Percentiles rank a stretch among this genome's conserved stretches.
Evolutionary conservation across 2,888 invertebrate genomes (phyloP).

Genomic region (Platynereis dumerilii): DNA sequence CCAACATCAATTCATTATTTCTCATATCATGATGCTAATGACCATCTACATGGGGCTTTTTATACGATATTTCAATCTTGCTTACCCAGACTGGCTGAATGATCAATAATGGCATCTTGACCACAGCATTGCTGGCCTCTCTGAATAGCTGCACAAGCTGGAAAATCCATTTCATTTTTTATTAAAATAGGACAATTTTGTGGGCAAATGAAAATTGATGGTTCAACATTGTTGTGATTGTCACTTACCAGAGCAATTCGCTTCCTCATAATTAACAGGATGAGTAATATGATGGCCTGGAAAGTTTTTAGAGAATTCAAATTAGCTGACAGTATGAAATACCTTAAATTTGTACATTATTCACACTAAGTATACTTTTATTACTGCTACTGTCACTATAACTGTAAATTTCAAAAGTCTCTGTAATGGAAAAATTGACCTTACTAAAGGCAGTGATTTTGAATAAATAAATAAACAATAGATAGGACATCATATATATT

Average conservation of each 20-base stretch:
- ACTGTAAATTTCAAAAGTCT: too few relatives aligned
- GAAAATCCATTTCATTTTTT: slow-evolving; percentile 3
- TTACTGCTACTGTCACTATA: too few relatives aligned
- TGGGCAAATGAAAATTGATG: background rate
- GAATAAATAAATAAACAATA: too few relatives aligned
- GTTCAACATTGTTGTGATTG: background rate
- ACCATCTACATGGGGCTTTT: too few relatives aligned
- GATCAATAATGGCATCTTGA: slow-evolving; percentile 33
- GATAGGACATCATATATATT: too few relatives aligned
- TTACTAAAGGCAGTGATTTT: too few relatives aligned
- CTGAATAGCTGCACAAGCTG: slow-evolving; percentile 37
- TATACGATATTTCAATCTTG: too few relatives aligned
- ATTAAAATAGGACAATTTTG: background rate
- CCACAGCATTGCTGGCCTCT: slow-evolving; percentile 44
- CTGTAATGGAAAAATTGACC: too few relatives aligned
- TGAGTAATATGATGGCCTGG: slow-evolving; percentile 20
- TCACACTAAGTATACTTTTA: too few relatives aligned
- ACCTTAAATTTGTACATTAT: background rate
- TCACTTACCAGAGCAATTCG: slow-evolving; percentile 48
- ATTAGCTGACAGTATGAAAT: background rate
- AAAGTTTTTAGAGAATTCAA: background rate
- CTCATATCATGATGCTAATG: too few relatives aligned
- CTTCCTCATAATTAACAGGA: slow-evolving; percentile 49
- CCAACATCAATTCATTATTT: too few relatives aligned
- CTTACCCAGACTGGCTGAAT: slow-evolving; percentile 35